Base-by-base conservation (phyloP, 2,797 vertebrate genomes). In the Sebastes oblongus region DNA sequence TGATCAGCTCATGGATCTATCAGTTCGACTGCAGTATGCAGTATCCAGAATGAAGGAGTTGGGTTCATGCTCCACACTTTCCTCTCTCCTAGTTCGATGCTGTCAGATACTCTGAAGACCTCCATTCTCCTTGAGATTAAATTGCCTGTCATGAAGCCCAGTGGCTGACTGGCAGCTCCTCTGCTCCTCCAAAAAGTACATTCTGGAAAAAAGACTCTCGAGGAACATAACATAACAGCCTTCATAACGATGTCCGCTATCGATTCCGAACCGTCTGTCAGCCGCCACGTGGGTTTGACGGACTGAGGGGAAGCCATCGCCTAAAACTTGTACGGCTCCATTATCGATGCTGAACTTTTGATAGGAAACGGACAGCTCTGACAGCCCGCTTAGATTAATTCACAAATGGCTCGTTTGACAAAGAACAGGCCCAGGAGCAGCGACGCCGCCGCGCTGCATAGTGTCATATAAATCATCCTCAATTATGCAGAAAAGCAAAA, bases 91-190 rank as follows among this genome's bases (percentile, higher is more conserved):
- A n/a, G 78, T 80, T 89, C 24, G 20, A 85, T 72, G 87, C 81
- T 86, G 88, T 89, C 90, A 90, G 74, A 82, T 67, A 72, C 81
- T 86, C 73, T 80, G 75, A 88, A 86, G 84, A 81, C 89, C 83
- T 86, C 88, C 75, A 14, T 80, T 86, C 88, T 93, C 87, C 90
- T 88, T 86, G 78, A 92, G 88, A 93, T 93, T 89, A 95, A 95
- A 94, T 94, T 94, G 91, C 92, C 92, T 91, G 90, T 92, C 91
- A 88, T 85, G 88, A 86, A 72, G 78, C 85, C 77, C 73, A 2
- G 61, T 42, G 46, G 78, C 80, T 91, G 93, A 92, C 88, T 93
- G 93, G 90, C 94, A 94, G 91, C 89, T 92, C 69, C 81, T 91
- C 90, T 75, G 78, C 91, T 87, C 85, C 64, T 81, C 90, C 73